Conservation (phyloP, 2,113 vertebrate genomes). For the Cephalopterus ornatus region DNA sequence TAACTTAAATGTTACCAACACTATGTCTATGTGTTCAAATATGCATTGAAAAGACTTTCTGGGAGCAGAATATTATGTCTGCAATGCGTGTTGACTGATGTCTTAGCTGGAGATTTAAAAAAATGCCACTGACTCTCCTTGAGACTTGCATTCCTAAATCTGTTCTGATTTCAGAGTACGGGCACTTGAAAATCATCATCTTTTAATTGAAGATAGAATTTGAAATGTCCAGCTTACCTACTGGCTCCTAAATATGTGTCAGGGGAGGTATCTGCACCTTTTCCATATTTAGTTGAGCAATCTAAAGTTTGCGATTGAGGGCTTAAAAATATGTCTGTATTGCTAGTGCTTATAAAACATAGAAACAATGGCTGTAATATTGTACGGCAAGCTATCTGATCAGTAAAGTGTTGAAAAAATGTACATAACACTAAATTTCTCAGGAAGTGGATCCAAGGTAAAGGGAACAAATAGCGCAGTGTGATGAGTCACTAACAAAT, state of each 20-base stretch:
- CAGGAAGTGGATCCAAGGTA: constrained; percentile 14
- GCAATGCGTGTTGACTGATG: neutral
- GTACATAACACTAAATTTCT: neutral
- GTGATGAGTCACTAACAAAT: constrained; percentile 61
- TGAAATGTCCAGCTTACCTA: neutral
- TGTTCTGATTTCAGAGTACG: neutral
- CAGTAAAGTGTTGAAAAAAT: neutral
- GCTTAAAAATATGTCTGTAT: neutral
- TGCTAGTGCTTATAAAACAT: neutral
- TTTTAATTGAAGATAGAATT: neutral
- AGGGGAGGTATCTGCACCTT: neutral
- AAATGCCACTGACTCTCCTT: neutral
- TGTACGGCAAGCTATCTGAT: neutral
- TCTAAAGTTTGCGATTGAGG: neutral
- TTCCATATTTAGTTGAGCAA: neutral
- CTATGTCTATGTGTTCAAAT: neutral
- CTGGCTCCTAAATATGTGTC: neutral
- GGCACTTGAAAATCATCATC: neutral
- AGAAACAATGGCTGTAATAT: neutral
- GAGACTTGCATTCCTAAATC: neutral
- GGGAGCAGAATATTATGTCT: neutral
- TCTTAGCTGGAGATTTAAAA: neutral
- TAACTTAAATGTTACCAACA: neutral
- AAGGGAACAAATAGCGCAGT: constrained; percentile 1
- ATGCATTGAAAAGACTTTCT: neutral